These are phyloP conservation scores for Rattus rattus DNA, from an alignment of 2,113 vertebrate species.

Conservation along the genomic window DNA sequence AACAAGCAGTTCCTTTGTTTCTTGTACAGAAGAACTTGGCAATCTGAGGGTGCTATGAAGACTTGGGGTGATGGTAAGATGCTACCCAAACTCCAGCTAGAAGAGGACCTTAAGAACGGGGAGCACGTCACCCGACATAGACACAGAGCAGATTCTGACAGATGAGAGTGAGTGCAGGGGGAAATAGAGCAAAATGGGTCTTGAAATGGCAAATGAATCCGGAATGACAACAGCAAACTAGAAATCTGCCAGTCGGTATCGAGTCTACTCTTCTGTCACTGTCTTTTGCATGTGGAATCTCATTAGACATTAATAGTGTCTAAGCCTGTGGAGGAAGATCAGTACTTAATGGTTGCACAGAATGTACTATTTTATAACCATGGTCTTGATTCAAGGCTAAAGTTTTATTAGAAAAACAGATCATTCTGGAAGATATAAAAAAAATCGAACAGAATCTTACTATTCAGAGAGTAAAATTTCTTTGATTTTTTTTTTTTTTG, in stretches of 20 bases:
- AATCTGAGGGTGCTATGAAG: background rate
- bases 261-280: background rate
- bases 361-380: background rate
- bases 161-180: background rate
- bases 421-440: background rate
- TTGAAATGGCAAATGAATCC: background rate
- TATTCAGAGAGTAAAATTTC: background rate
- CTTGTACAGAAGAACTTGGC: background rate
- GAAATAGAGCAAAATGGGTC: background rate
- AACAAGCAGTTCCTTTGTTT: background rate
- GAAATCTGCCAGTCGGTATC: background rate
- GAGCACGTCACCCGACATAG: too few relatives aligned
- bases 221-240: background rate
- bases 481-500: background rate
- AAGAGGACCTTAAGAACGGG: background rate
- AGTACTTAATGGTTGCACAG: background rate
- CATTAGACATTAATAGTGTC: background rate
- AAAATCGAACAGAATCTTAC: background rate
- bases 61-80: too few relatives aligned
- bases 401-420: slow-evolving; percentile 27
- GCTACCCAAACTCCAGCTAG: background rate
- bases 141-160: background rate
- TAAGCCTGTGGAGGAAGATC: background rate
- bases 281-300: background rate
- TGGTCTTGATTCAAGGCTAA: background rate